These are phyloP conservation scores for Numenius arquata DNA, from an alignment of 2,113 vertebrate species.

Conservation along the genomic window DNA sequence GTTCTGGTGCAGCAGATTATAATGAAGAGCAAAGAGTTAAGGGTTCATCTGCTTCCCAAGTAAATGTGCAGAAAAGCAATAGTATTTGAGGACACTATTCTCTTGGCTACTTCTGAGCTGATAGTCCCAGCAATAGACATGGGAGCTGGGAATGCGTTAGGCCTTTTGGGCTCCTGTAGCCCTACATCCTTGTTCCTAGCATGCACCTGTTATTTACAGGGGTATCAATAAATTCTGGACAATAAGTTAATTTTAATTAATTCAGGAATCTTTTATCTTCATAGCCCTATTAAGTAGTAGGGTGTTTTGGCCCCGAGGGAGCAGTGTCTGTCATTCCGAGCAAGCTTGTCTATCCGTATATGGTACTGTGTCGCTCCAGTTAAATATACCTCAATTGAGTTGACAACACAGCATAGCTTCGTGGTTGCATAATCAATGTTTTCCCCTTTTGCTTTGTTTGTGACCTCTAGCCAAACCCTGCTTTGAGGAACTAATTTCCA, in stretches of 20 bases:
- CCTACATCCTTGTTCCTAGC: background rate
- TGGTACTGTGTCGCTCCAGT: slow-evolving; percentile 51
- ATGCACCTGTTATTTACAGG: background rate
- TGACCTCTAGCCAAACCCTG: slow-evolving; percentile 41
- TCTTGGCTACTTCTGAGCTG: background rate
- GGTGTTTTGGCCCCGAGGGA: background rate
- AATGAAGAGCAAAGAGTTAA: background rate
- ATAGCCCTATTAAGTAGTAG: background rate
- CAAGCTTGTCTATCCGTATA: slow-evolving; percentile 34
- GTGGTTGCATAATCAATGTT: slow-evolving; percentile 48
- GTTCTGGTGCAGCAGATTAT: background rate
- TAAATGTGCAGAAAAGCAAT: background rate
- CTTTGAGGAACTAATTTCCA: slow-evolving; percentile 24
- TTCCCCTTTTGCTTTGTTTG: slow-evolving; percentile 33
- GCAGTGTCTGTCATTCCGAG: background rate
- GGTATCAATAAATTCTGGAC: background rate
- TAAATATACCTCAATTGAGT: slow-evolving; percentile 53
- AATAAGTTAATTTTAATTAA: background rate
- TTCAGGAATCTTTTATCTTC: background rate
- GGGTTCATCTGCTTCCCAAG: background rate
- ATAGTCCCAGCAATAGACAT: background rate
- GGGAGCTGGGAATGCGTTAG: background rate
- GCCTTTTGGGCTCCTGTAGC: background rate
- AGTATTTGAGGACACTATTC: background rate
- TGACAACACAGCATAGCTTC: slow-evolving; percentile 53